phyloP scores from a whole-genome alignment of 2,113 vertebrate species.

The Colistium nudipinnis region DNA sequence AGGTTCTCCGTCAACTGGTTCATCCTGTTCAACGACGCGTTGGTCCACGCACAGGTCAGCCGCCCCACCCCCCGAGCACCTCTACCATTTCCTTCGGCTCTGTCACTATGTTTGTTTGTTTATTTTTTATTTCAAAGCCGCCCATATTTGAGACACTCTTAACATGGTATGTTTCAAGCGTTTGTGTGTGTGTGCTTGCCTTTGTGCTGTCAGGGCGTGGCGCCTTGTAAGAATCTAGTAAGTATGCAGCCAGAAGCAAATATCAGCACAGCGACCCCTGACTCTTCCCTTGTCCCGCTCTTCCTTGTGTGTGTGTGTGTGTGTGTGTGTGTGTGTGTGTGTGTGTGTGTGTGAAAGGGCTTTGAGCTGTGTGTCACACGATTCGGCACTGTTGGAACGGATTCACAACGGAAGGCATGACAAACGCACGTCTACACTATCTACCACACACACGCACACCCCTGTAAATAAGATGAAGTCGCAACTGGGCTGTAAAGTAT shows the following conservation, averaged over 20 bases:
- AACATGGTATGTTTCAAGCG: conserved; percentile 57
- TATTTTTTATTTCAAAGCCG: conserved; percentile 2
- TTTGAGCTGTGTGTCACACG: conserved; percentile 46
- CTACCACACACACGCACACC: background rate
- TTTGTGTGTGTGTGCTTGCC: conserved; percentile 79
- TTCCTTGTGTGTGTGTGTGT: background rate
- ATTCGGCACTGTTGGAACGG: background rate
- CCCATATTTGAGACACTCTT: conserved; percentile 24
- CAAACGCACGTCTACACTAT: background rate
- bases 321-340: conserved; percentile 1
- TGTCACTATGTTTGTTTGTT: conserved; percentile 4
- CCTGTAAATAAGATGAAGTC: background rate
- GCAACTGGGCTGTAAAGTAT: too few relatives aligned
- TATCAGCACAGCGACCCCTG: conserved; percentile 18
- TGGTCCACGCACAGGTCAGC: conserved; percentile 96
- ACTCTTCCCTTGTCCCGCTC: background rate
- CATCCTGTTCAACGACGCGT: conserved; percentile 95
- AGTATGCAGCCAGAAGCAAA: conserved; percentile 71
- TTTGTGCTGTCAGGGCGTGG: conserved; percentile 84
- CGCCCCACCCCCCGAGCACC: background rate
- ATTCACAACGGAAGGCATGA: background rate
- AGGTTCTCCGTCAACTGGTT: conserved; percentile 99
- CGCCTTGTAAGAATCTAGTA: conserved; percentile 82
- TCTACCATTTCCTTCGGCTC: background rate
- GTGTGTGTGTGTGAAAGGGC: background rate